Evolutionary conservation across 2,888 invertebrate species (phyloP).

Genomic region (Notocelia uddmanniana): DNA sequence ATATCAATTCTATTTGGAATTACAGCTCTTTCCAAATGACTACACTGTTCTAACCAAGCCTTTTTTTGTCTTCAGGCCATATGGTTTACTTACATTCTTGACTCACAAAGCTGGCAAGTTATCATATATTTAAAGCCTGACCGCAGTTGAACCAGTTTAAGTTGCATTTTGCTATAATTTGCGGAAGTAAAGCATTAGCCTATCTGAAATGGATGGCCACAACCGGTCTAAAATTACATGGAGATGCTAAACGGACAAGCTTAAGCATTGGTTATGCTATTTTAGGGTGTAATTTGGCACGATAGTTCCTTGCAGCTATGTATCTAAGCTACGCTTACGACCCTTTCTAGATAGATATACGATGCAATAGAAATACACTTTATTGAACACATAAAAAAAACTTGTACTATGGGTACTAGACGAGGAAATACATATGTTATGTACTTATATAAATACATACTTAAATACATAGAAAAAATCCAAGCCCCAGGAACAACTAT

Average conservation of each 20-base stretch:
- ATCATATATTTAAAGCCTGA: slow-evolving; percentile 16
- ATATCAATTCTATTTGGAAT: too few relatives aligned
- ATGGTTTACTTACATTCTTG: background rate
- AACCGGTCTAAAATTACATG: slow-evolving; percentile 34
- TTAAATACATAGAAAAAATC: too few relatives aligned
- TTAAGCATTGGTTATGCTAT: slow-evolving; percentile 25
- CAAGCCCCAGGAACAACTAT: too few relatives aligned
- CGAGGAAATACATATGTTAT: too few relatives aligned
- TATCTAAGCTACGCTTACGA: background rate
- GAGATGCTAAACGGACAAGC: slow-evolving; percentile 38
- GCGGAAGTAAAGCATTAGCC: slow-evolving; percentile 44
- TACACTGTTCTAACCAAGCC: background rate
- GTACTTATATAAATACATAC: too few relatives aligned
- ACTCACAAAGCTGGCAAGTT: slow-evolving; percentile 5
- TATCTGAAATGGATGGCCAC: slow-evolving; percentile 38
- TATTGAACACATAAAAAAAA: too few relatives aligned
- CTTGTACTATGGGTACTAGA: too few relatives aligned
- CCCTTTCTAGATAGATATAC: too few relatives aligned
- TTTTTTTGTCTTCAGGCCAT: too few relatives aligned
- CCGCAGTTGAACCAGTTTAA: slow-evolving; percentile 28
- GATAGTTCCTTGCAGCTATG: background rate
- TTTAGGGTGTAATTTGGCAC: slow-evolving; percentile 28
- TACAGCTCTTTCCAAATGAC: background rate
- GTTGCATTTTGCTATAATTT: slow-evolving; percentile 38
- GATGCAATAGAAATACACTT: too few relatives aligned